Percentiles rank a stretch among this genome's conserved stretches.
Conservation (phyloP, 2,113 vertebrate genomes). For the Telmatochromis brachygnathus region DNA sequence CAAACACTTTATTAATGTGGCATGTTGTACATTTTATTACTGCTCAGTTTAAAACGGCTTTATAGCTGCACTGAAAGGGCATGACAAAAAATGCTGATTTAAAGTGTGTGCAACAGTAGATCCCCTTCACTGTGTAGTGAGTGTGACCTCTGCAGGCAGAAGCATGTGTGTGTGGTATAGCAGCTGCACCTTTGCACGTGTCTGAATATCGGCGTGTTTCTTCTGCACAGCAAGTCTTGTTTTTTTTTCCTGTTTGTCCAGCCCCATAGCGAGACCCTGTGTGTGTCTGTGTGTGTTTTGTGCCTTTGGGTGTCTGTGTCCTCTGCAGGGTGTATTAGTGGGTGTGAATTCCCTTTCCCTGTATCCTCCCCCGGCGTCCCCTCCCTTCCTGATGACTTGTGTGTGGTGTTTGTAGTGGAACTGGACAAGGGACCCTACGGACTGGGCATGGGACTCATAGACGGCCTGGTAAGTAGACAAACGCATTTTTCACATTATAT, state of each 20-base stretch:
- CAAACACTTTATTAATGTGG: neutral
- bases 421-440: slow-evolving; percentile 88
- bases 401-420: slow-evolving; percentile 90
- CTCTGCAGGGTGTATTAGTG: slow-evolving; percentile 74
- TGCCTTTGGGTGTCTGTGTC: slow-evolving; percentile 52
- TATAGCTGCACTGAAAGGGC: neutral
- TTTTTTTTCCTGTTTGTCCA: slow-evolving; percentile 20
- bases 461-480: slow-evolving; percentile 82
- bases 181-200: slow-evolving; percentile 1
- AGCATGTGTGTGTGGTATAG: slow-evolving; percentile 10
- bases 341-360: slow-evolving; percentile 75
- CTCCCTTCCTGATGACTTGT: slow-evolving; percentile 80
- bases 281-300: slow-evolving; percentile 31
- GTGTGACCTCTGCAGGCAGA: slow-evolving; percentile 27
- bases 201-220: neutral
- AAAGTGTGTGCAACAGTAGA: neutral
- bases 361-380: slow-evolving; percentile 75
- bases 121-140: neutral
- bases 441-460: slow-evolving; percentile 94
- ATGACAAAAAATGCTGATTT: neutral
- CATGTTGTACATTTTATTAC: neutral
- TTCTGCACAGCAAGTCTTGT: neutral
- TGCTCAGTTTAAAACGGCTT: neutral
- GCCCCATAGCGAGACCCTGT: slow-evolving; percentile 49
- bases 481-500: neutral